Evolutionary conservation across 2,113 vertebrate genomes (phyloP), one percentile per base, ranked within the genome.

Genomic region (Mionectes macconnelli): DNA sequence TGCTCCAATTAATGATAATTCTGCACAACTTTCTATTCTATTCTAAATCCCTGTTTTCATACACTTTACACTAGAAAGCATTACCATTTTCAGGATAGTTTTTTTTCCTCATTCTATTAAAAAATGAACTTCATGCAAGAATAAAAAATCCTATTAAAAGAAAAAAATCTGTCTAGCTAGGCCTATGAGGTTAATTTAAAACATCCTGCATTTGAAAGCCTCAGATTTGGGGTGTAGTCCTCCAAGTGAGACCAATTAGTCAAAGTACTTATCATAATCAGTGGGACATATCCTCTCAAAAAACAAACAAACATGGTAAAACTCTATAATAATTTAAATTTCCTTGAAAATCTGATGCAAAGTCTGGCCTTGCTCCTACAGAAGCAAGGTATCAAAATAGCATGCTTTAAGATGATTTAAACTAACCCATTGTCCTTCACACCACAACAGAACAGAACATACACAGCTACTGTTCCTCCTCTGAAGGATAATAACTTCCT

Each of bases 401-500:
- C 63, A 81, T 68, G 39, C 52, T 63, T 90, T 92, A 55, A 56
- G 73, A 74, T 74, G 50, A 89, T 86, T 95, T 86, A 92, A 95
- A 88, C 59, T 74, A 90, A 27, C 30, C 63, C 56, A 95, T 95
- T 97, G 90, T 97, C 80, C 83, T 88, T 31, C 81, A 24, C 22
- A 42, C 60, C 73, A 90, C 92, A 95, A 89, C 70, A 60, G 80
- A 70, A 76, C 63, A 93, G 87, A 87, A 79, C 87, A 93, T 72
- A 89, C 68, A 89, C 2, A 74, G 80, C 88, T 74, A 50, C 72
- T 90, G 86, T 94, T 95, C 79, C 83, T 90, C 47, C 74, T 84
- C 47, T 89, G 94, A 63, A 74, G 95, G 94, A 95, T 77, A 94
- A 95, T 88, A 90, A 90, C 94, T 93, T 97, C 93, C 94, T 93